Evolutionary conservation across 2,888 invertebrate species (phyloP).

Genomic region (Drosophila eohydei): DNA sequence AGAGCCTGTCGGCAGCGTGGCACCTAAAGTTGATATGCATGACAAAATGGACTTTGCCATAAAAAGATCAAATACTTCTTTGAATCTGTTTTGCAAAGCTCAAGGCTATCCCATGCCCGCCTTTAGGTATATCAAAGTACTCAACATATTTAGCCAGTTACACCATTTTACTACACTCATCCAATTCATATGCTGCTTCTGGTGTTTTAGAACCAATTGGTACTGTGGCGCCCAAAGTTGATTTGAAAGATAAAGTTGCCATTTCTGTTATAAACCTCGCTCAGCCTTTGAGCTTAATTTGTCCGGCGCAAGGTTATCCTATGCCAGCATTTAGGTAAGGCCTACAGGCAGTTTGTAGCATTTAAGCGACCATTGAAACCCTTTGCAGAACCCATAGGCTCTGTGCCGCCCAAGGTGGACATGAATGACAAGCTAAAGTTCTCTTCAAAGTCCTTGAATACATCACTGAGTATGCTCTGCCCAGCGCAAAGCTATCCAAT

Average conservation of each 20-base stretch:
- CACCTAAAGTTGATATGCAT: conserved; percentile 87
- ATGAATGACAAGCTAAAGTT: conserved; percentile 87
- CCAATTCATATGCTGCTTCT: background rate
- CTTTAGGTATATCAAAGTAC: conserved; percentile 61
- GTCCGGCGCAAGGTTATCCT: conserved; percentile 87
- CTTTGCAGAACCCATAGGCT: conserved; percentile 85
- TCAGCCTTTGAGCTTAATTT: conserved; percentile 87
- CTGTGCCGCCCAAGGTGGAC: conserved; percentile 88
- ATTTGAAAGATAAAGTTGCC: conserved; percentile 87
- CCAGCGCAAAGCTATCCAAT: conserved; percentile 90
- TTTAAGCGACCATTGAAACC: background rate
- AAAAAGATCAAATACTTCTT: conserved; percentile 59
- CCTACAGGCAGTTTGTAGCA: conserved; percentile 12
- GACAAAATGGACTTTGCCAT: conserved; percentile 84
- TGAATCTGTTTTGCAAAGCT: conserved; percentile 88
- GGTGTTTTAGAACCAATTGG: conserved; percentile 84
- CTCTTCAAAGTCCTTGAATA: conserved; percentile 36
- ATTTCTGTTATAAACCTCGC: conserved; percentile 66
- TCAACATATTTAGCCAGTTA: conserved; percentile 38
- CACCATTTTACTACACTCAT: fast-evolving
- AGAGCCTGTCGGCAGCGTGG: conserved; percentile 86
- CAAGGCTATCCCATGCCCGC: conserved; percentile 88
- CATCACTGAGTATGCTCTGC: conserved; percentile 84
- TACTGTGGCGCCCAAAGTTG: conserved; percentile 88
- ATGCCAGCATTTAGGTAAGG: conserved; percentile 83